Evolutionary conservation across 2,888 invertebrate genomes (phyloP), one percentile per base, ranked within the genome.

Genomic region (Loripinus fragilis): DNA sequence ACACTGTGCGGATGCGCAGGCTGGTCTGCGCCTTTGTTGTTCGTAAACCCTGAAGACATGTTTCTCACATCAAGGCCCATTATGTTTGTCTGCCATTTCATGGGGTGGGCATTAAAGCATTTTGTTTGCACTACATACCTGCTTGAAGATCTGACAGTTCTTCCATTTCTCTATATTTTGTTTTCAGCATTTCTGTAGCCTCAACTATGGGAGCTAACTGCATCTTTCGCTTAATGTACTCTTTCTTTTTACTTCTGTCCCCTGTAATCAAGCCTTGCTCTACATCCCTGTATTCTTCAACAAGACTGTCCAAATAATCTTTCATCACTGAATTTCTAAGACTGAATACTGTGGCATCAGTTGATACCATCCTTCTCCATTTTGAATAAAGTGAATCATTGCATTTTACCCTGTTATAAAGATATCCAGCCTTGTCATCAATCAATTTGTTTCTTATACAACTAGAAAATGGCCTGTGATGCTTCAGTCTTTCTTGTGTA

Each of bases 111-210:
- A n/a, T n/a, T n/a, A n/a, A n/a, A n/a, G n/a, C n/a, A n/a, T n/a
- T n/a, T n/a, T n/a, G n/a, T n/a, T n/a, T 38, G 38, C 5, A 23
- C 23, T 48, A 25, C 12, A 10, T 80, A 80, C 80, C 80, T 76
- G 45, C 42, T 42, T 64, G 67, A 33, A 80, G 52, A 42, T 60
- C 30, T 10, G 30, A 23, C 1, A 80, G 38, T 60, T 74, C 76
- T 28, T 80, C 74, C 30, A 80, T 8, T 25, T 80, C 80, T 20
- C 67, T 55, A 68, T 71, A 80, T 28, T 74, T 80, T 7, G 23
- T 17, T 35, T 78, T 74, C 28, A 78, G 38, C 7, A 38, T 45
- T n/a, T 67, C 33, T 55, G 30, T 71, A 17, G 68, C 23, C 5
- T 60, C 74, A 2, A 71, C 41, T 50, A 74, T 23, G n/a, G 28